Conservation (phyloP, 2,888 invertebrate species). For the Oxyscelio sp. region DNA sequence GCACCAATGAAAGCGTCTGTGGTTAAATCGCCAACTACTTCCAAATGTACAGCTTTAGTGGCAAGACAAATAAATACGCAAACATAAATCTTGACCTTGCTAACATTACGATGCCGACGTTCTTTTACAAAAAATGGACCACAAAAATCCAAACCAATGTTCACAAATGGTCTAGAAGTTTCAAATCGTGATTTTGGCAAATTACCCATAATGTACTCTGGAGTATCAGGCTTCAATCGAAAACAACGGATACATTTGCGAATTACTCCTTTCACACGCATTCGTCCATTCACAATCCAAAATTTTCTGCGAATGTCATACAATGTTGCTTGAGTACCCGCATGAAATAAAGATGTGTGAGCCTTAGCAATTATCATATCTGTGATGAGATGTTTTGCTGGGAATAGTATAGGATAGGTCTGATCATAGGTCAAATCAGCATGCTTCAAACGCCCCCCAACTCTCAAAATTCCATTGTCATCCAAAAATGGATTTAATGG, state of each 20-base stretch:
- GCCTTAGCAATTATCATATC: no score
- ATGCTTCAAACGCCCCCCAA: no score
- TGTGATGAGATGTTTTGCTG: no score
- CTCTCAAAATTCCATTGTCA: no score
- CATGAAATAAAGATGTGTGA: no score
- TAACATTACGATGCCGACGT: slow-evolving; percentile 56
- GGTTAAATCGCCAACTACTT: slow-evolving; percentile 69
- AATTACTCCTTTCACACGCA: background rate
- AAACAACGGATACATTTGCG: slow-evolving; percentile 63
- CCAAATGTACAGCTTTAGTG: slow-evolving; percentile 73
- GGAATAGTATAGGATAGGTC: no score
- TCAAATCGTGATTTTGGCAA: slow-evolving; percentile 74
- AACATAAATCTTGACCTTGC: slow-evolving; percentile 71
- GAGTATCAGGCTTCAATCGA: slow-evolving; percentile 51
- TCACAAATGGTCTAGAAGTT: slow-evolving; percentile 62
- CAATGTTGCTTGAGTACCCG: no score
- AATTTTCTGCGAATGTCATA: no score
- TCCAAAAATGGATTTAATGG: no score
- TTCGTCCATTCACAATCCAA: no score
- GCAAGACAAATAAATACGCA: slow-evolving; percentile 74
- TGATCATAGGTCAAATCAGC: no score
- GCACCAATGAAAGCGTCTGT: slow-evolving; percentile 66
- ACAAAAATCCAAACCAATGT: slow-evolving; percentile 74
- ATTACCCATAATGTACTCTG: slow-evolving; percentile 78
- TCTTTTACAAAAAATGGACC: slow-evolving; percentile 75